phyloP scores from a whole-genome alignment of 2,113 vertebrate species.

The Aegotheles bennettii region DNA sequence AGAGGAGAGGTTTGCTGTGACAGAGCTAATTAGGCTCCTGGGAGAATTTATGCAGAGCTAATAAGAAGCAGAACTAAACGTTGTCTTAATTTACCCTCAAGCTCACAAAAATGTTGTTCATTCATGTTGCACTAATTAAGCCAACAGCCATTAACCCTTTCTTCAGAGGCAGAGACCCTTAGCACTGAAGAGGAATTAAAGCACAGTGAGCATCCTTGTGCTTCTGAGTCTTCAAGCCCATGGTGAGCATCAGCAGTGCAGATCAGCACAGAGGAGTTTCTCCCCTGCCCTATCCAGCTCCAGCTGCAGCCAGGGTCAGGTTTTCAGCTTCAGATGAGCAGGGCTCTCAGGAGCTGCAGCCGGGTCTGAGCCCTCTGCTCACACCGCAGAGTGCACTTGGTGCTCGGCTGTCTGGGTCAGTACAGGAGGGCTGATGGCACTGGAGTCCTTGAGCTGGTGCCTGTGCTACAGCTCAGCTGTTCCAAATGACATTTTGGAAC shows the following conservation, averaged over 20 bases:
- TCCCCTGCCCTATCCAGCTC: too few species aligned
- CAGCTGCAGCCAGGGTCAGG: background rate
- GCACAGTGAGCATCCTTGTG: background rate
- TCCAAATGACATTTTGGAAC: rapidly evolving
- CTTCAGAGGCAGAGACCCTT: background rate
- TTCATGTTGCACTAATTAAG: conserved; percentile 67
- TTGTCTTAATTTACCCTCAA: conserved; percentile 73
- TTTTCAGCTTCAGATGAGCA: background rate
- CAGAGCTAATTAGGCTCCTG: conserved; percentile 72
- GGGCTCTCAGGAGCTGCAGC: too few species aligned
- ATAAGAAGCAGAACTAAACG: conserved; percentile 68
- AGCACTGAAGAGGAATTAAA: background rate
- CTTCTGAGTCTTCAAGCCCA: too few species aligned
- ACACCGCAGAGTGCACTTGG: rapidly evolving
- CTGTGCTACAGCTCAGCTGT: background rate
- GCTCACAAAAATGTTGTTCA: conserved; percentile 51
- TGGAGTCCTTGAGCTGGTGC: too few species aligned
- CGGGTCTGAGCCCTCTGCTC: background rate
- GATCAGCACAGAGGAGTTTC: too few species aligned
- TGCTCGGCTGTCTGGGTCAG: rapidly evolving
- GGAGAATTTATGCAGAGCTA: conserved; percentile 72
- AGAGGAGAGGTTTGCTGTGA: conserved; percentile 50
- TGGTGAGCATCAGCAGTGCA: background rate
- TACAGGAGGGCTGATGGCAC: background rate
- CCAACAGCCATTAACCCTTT: conserved; percentile 61